phyloP scores from a whole-genome alignment of 2,888 invertebrate species.

The Phaonia tiefii region DNA sequence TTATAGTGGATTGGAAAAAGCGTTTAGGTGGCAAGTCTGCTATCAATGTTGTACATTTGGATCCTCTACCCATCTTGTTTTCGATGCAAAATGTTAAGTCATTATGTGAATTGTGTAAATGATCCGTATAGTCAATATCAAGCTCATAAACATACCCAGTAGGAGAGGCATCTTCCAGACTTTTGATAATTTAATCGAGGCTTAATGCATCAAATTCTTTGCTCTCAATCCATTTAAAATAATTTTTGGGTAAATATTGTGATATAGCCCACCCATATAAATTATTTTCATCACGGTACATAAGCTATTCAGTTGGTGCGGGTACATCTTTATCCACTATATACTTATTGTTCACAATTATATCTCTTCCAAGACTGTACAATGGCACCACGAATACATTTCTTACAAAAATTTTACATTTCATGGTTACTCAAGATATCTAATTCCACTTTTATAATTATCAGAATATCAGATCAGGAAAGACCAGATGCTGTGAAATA shows the following conservation, averaged over 20 bases:
- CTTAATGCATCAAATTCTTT: no score
- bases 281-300: conserved; percentile 69
- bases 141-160: conserved; percentile 70
- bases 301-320: conserved; percentile 42
- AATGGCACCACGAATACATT: conserved; percentile 54
- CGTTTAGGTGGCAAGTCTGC: conserved; percentile 70
- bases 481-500: conserved; percentile 75
- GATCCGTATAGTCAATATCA: conserved; percentile 1
- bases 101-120: conserved; percentile 15
- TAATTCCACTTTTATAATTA: conserved; percentile 72
- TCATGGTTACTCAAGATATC: conserved; percentile 76
- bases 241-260: conserved; percentile 65
- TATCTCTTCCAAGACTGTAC: conserved; percentile 53
- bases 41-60: conserved; percentile 61
- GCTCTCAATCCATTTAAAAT: conserved; percentile 67
- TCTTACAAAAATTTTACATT: conserved; percentile 70
- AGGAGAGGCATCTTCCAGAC: not conserved
- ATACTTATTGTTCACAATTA: conserved; percentile 60
- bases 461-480: conserved; percentile 75
- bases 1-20: conserved; percentile 71
- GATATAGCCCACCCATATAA: conserved; percentile 69
- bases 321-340: conserved; percentile 39
- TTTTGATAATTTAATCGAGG: not conserved
- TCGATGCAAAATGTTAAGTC: conserved; percentile 15
- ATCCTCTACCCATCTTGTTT: not conserved